Conservation (phyloP, 2,888 invertebrate genomes). For the Nomada flava region DNA sequence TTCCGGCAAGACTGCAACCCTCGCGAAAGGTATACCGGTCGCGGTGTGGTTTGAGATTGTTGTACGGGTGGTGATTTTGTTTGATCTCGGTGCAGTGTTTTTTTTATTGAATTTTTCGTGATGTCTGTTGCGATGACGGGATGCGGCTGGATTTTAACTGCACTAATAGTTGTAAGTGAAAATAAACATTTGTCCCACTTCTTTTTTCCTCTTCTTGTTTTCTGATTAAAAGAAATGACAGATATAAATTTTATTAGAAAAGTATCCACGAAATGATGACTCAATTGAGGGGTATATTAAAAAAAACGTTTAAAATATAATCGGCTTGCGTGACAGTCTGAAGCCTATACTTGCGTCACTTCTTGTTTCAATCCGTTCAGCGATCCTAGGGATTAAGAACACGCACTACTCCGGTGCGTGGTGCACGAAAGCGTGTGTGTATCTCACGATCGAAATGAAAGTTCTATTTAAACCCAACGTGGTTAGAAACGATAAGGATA, state of each 20-base stretch:
- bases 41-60: constrained; percentile 33
- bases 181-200: neutral
- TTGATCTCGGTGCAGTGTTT: constrained; percentile 12
- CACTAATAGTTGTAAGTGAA: constrained; percentile 46
- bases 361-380: constrained; percentile 19
- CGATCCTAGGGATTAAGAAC: constrained; percentile 6
- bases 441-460: neutral
- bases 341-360: constrained; percentile 17
- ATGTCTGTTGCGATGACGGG: neutral
- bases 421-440: neutral
- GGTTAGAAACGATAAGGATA: constrained; percentile 33
- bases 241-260: too few species aligned
- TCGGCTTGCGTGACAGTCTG: neutral
- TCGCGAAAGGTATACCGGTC: constrained; percentile 38
- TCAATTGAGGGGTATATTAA: neutral
- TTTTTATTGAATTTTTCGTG: neutral
- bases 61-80: neutral
- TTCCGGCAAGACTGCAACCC: constrained; percentile 47
- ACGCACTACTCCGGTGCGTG: neutral
- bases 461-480: constrained; percentile 3
- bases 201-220: neutral
- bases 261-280: too few species aligned
- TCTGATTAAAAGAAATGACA: too few species aligned
- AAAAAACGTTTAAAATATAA: too few species aligned
- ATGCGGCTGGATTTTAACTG: neutral